phyloP scores from a whole-genome alignment of 1,140 invertebrate species.

The Lepidurus arcticus region DNA sequence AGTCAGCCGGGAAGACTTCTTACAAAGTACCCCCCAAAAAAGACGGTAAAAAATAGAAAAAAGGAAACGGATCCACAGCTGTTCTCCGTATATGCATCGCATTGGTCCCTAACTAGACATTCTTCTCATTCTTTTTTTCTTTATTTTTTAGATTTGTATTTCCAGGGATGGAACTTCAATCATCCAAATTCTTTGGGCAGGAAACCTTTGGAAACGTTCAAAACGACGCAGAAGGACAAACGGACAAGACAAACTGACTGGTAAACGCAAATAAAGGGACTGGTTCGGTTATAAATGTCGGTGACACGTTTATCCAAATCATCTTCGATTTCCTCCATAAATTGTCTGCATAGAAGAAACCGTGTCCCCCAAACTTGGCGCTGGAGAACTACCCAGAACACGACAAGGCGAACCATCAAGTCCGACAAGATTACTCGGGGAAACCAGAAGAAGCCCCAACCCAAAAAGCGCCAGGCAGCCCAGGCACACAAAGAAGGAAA shows the following conservation, averaged over 20 bases:
- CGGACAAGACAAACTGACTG: conserved; percentile 17
- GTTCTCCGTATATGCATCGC: not conserved
- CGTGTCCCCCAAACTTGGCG: not conserved
- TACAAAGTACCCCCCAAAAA: not conserved
- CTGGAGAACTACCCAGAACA: not conserved
- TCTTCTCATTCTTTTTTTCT: not conserved
- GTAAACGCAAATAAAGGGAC: not conserved
- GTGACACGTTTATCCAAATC: conserved; percentile 19
- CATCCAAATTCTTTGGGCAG: conserved; percentile 15
- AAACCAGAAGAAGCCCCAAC: not conserved
- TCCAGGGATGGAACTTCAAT: not conserved
- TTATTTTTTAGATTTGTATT: not conserved
- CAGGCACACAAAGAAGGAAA: not conserved
- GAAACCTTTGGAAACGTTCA: not conserved
- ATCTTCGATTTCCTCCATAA: conserved; percentile 17
- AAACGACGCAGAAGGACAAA: not conserved
- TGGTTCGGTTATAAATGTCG: conserved; percentile 12
- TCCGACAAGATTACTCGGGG: not conserved
- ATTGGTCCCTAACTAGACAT: conserved; percentile 5
- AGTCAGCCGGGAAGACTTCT: not conserved
- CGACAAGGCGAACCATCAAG: not conserved
- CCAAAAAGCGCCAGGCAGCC: not conserved
- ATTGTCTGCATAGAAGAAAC: not conserved
- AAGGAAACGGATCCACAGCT: not conserved
- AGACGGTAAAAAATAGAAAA: not conserved